Percentiles rank a stretch among this genome's conserved stretches.
phyloP scores from a whole-genome alignment of 1,140 invertebrate species.

The Hermatobates lingyangjiaoensis region DNA sequence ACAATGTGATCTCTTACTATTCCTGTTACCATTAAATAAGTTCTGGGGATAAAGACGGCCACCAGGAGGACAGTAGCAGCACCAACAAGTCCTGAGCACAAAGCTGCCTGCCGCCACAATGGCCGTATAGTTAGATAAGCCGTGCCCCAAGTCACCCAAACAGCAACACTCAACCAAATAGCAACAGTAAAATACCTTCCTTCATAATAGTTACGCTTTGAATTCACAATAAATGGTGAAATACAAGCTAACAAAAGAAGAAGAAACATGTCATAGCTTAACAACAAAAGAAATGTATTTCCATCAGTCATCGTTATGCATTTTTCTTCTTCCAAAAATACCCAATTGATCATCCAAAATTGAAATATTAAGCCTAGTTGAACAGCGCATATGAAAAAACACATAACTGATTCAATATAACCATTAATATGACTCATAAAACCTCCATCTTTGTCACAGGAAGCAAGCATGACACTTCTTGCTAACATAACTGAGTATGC shows the following conservation, averaged over 20 bases:
- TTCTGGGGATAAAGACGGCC: constrained; percentile 33
- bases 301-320: constrained; percentile 13
- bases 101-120: constrained; percentile 5
- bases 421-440: constrained; percentile 40
- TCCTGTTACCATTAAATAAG: constrained; percentile 33
- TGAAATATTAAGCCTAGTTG: constrained; percentile 26
- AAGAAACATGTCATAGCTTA: constrained; percentile 34
- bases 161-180: constrained; percentile 25
- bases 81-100: constrained; percentile 18
- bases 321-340: constrained; percentile 19
- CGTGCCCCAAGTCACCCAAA: constrained; percentile 33
- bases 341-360: constrained; percentile 24
- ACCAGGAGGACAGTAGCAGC: constrained; percentile 30
- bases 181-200: constrained; percentile 32
- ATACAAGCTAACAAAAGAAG: constrained; percentile 29
- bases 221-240: constrained; percentile 29
- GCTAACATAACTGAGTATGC: constrained; percentile 35
- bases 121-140: constrained; percentile 28
- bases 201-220: constrained; percentile 37
- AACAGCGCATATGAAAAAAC: constrained; percentile 34
- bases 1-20: constrained; percentile 22
- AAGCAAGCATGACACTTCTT: constrained; percentile 33
- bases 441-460: constrained; percentile 30
- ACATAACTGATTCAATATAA: constrained; percentile 31
- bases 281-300: constrained; percentile 14